These are phyloP conservation scores for Microchrysa polita DNA, from an alignment of 2,888 invertebrate genomes.

Conservation along the genomic window DNA sequence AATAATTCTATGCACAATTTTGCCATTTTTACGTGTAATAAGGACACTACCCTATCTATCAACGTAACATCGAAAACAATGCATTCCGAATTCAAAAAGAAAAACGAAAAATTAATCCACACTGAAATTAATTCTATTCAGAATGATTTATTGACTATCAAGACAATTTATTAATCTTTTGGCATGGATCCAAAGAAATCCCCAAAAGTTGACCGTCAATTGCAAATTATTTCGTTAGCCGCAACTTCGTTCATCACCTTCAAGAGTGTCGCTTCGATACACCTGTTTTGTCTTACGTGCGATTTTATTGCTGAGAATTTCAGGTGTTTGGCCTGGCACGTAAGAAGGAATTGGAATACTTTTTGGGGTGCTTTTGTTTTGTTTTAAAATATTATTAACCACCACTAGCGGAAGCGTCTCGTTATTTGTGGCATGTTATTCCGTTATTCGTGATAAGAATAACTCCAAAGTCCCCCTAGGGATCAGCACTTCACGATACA, in stretches of 20 bases:
- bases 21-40: too few species aligned
- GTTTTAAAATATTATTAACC: too few species aligned
- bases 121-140: slow-evolving; percentile 17
- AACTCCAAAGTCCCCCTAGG: too few species aligned
- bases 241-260: slow-evolving; percentile 8
- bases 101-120: neutral
- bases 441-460: too few species aligned
- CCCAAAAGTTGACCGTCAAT: slow-evolving; percentile 14
- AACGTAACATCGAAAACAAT: neutral
- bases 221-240: slow-evolving; percentile 13
- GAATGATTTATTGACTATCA: slow-evolving; percentile 18
- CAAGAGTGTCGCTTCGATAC: neutral
- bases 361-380: too few species aligned
- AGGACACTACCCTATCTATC: too few species aligned
- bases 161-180: slow-evolving; percentile 28
- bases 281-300: neutral
- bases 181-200: slow-evolving; percentile 26
- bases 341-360: too few species aligned
- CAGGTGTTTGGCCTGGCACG: neutral
- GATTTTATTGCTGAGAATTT: neutral
- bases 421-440: too few species aligned
- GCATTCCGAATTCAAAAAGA: neutral
- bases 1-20: too few species aligned
- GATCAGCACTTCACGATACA: too few species aligned
- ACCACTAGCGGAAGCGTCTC: too few species aligned